These are phyloP conservation scores for Harpalus rufipes DNA, from an alignment of 2,888 invertebrate species.

Conservation along the genomic window DNA sequence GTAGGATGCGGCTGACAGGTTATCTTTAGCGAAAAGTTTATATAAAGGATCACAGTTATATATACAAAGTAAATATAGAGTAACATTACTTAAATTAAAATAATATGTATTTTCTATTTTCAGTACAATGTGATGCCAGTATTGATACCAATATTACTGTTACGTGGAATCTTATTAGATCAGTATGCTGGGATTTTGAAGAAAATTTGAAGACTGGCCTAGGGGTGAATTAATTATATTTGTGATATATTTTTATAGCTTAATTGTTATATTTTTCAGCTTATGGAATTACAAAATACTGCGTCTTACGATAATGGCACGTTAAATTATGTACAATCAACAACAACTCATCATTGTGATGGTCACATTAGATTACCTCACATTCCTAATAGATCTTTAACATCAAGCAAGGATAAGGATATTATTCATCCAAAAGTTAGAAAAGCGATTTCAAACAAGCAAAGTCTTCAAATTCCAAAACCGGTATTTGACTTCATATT, in stretches of 20 bases:
- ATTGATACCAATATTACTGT: slow-evolving; percentile 76
- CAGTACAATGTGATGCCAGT: slow-evolving; percentile 78
- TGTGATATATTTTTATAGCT: not conserved
- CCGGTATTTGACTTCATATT: slow-evolving; percentile 26
- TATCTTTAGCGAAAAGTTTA: slow-evolving; percentile 79
- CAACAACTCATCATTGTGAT: slow-evolving; percentile 32
- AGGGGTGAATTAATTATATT: slow-evolving; percentile 71
- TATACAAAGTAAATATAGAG: slow-evolving; percentile 81
- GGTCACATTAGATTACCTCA: slow-evolving; percentile 56
- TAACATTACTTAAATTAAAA: slow-evolving; percentile 1
- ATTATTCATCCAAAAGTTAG: slow-evolving; percentile 14
- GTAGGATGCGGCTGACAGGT: slow-evolving; percentile 28
- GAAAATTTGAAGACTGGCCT: slow-evolving; percentile 73
- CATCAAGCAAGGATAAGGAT: not conserved
- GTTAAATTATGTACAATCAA: slow-evolving; percentile 45
- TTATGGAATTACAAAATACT: slow-evolving; percentile 22
- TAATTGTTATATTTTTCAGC: slow-evolving; percentile 29
- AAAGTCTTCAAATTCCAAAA: slow-evolving; percentile 42
- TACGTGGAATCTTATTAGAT: slow-evolving; percentile 79
- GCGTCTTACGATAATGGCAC: slow-evolving; percentile 36
- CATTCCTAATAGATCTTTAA: not conserved
- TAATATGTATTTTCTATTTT: slow-evolving; percentile 68
- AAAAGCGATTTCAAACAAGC: slow-evolving; percentile 46
- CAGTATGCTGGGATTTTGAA: slow-evolving; percentile 80
- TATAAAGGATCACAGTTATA: slow-evolving; percentile 85